Conservation (phyloP, 2,888 invertebrate genomes). For the Cheilosia vernalis region DNA sequence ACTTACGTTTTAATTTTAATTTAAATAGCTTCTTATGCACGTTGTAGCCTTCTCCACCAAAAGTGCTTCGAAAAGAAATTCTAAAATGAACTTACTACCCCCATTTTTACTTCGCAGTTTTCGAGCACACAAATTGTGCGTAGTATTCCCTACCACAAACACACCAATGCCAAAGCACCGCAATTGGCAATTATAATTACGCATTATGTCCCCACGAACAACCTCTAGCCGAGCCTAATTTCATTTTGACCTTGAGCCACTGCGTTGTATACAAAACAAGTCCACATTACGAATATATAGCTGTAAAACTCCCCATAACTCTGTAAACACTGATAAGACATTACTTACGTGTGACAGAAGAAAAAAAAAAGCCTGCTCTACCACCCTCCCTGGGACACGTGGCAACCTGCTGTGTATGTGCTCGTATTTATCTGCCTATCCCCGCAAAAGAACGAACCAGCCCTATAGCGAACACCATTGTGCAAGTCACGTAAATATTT, state of each 20-base stretch:
- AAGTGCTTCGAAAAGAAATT: no score
- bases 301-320: constrained; percentile 13
- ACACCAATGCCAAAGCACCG: background rate
- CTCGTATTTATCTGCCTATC: constrained; percentile 5
- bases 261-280: constrained; percentile 68
- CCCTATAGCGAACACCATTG: constrained; percentile 63
- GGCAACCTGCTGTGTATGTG: constrained; percentile 45
- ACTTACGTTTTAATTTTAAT: no score
- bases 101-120: no score
- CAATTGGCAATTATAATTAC: constrained; percentile 7
- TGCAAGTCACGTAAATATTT: constrained; percentile 50
- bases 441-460: constrained; percentile 39
- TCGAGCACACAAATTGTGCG: constrained; percentile 10
- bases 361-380: constrained; percentile 17
- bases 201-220: background rate
- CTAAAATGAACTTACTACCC: no score
- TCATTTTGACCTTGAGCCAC: constrained; percentile 64
- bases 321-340: constrained; percentile 56
- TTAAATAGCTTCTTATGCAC: no score
- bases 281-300: constrained; percentile 24
- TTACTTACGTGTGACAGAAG: background rate
- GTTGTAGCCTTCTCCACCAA: no score
- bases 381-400: constrained; percentile 33
- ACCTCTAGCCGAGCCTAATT: constrained; percentile 3
- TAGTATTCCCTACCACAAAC: constrained; percentile 5